Base-by-base conservation (phyloP, 2,113 vertebrate genomes). In the Silurus meridionalis region DNA sequence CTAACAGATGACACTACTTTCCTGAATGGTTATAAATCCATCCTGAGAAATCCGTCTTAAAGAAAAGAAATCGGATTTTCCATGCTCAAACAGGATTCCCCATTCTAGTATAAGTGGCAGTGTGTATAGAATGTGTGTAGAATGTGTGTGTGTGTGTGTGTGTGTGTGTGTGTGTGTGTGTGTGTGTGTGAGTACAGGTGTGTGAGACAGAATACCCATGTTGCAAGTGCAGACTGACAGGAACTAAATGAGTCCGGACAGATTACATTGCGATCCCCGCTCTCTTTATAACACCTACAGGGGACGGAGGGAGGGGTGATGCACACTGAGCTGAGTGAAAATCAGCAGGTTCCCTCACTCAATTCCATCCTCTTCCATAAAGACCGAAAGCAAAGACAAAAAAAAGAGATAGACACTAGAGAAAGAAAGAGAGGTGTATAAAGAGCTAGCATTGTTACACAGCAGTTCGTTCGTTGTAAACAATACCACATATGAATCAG, bases 281-380 rank as follows among this genome's bases (percentile, higher is more conserved):
- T 64, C 67, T 66, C 80, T 80, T 80, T 89, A 74, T 79, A 74
- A 84, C 67, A 83, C 83, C 83, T 86, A 86, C 78, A 63, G 88
- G 72, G 61, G 23, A 55, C 0, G 13, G 25, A 48, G 48, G 71
- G 63, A 25, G 84, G 63, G 13, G 37, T 86, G 90, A 86, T 90
- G 87, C 83, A 86, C 86, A 89, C 90, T 90, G 89, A 91, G 92
- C 86, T 85, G 88, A 90, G 91, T 93, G 88, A 89, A 91, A 91
- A 82, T 74, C 37, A 87, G 89, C 87, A 90, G 88, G 90, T 88
- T 52, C 77, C 50, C 50, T 77, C 21, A 21, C 77, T 77, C 67
- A 77, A 64, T 86, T 67, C 61, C 50, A 37, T 87, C 79, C 83
- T 85, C 52, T 83, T 78, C 10, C 46, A 21, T 83, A 66, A 85